Percentiles rank a stretch among this genome's conserved stretches.
Conservation (phyloP, 2,797 vertebrate species). For the Phoxinus dragarum region DNA sequence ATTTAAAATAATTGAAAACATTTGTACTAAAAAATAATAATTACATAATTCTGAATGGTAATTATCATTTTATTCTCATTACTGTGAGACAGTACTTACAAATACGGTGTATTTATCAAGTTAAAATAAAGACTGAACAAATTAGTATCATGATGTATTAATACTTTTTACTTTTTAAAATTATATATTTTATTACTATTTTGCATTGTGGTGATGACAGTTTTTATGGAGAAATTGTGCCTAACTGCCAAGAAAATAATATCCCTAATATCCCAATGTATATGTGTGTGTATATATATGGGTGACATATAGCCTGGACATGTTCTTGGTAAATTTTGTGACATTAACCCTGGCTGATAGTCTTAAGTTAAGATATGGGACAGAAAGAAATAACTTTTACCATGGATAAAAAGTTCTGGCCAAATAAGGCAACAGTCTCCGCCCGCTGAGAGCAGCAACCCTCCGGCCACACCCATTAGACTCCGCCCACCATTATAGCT, state of each 20-base stretch:
- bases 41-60: not conserved
- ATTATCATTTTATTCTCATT: not conserved
- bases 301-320: not conserved
- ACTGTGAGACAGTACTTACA: not conserved
- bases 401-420: constrained; percentile 70
- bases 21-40: not conserved
- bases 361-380: not conserved
- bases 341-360: not conserved
- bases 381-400: constrained; percentile 59
- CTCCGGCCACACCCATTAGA: constrained; percentile 75
- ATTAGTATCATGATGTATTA: not conserved
- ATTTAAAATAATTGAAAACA: not conserved
- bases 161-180: not conserved
- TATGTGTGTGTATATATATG: not conserved
- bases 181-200: not conserved
- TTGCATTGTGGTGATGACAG: not conserved
- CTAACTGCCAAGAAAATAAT: not conserved
- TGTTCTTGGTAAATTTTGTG: not conserved
- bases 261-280: not conserved
- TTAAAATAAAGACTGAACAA: not conserved
- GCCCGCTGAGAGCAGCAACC: constrained; percentile 80
- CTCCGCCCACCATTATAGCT: constrained; percentile 67
- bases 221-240: not conserved
- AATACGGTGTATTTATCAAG: not conserved
- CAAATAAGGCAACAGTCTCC: constrained; percentile 87